phyloP scores from a whole-genome alignment of 2,113 vertebrate genomes.

The Grallaria varia region DNA sequence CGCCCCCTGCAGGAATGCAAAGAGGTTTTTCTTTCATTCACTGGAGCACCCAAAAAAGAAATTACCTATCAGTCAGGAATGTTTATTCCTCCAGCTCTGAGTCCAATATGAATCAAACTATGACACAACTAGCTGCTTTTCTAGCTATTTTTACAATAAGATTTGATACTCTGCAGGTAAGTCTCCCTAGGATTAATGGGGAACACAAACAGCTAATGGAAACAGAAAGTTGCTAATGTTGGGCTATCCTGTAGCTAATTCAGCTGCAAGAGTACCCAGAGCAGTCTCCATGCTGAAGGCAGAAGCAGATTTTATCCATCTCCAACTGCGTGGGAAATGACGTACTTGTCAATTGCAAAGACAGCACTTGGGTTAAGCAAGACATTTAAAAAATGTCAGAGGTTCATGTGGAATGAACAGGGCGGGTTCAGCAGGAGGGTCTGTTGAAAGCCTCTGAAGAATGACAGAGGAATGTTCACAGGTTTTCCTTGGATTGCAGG shows the following conservation, averaged over 20 bases:
- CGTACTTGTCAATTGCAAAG: background rate
- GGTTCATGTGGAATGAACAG: background rate
- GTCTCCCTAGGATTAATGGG: background rate
- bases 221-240: background rate
- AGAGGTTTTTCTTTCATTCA: background rate
- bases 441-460: background rate
- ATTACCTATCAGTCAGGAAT: background rate
- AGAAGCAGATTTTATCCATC: background rate
- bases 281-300: background rate
- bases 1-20: background rate
- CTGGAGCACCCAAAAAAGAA: background rate
- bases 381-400: background rate
- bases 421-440: background rate
- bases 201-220: background rate
- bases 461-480: background rate
- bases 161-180: background rate
- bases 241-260: background rate
- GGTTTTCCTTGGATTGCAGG: background rate
- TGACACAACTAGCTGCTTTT: background rate
- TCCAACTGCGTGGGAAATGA: background rate
- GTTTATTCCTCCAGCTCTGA: background rate
- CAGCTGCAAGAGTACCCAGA: background rate
- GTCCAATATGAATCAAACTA: background rate
- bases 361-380: background rate
- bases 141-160: background rate